Evolutionary conservation across 2,888 invertebrate species (phyloP), one percentile per base, ranked within the genome.

Genomic region (Bedellia somnulentella): DNA sequence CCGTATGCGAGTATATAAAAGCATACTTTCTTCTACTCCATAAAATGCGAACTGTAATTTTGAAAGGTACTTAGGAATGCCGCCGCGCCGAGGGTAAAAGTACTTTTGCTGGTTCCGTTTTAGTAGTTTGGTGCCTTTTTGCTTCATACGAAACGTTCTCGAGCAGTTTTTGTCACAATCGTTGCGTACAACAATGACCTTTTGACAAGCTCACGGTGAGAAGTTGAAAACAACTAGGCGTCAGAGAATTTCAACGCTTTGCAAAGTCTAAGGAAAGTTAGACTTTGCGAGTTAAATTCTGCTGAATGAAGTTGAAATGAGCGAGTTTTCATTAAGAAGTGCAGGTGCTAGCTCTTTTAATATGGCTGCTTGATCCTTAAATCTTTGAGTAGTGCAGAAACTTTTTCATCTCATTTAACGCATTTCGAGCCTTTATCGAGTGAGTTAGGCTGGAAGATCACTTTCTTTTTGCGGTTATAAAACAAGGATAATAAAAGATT

Each of bases 401-500:
- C n/a, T n/a, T n/a, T n/a, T n/a, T n/a, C n/a, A n/a, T n/a, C n/a
- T n/a, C n/a, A n/a, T n/a, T n/a, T n/a, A n/a, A n/a, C n/a, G n/a
- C n/a, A n/a, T n/a, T n/a, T n/a, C n/a, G n/a, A n/a, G n/a, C n/a
- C n/a, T n/a, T n/a, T n/a, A n/a, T n/a, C 24, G 6, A 11, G 2
- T 27, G 13, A 15, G 54, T 57, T 62, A 62, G 59, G 62, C 66
- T 56, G 54, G 52, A 44, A 58, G 62, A 68, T 66, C 61, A 60
- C 57, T 62, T 61, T 60, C 56, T 61, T 58, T 53, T 51, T 48
- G 56, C 46, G 59, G 66, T 57, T 63, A 53, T 68, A 60, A 62
- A 63, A 59, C 54, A 52, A 50, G 47, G 49, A 43, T 66, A 60
- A 66, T 67, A 67, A 68, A 67, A 66, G 57, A 66, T 66, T 53